Base-by-base conservation (phyloP, 2,888 invertebrate species). In the Neria commutata region DNA sequence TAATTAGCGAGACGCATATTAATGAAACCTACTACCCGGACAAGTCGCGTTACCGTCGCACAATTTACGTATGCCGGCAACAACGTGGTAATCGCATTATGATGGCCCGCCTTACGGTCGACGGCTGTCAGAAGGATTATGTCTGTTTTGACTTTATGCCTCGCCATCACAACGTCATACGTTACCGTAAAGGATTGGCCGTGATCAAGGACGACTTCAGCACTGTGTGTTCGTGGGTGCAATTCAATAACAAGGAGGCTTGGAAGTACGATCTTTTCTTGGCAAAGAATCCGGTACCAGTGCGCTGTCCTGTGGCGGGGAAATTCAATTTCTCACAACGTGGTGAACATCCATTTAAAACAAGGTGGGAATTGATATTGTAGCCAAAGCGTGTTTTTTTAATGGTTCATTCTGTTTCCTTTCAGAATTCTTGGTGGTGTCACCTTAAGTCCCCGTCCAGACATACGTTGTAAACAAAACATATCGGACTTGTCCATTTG, bases 401-500 rank as follows among this genome's bases (percentile, higher is more conserved):
- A 11, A 11, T 29, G 5, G 29, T 11, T 29, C 29, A 5, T 29
- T 29, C 29, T 29, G 29, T n/a, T 19, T 26, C 33, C 14, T 67
- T 68, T 5, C 26, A 81, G 98, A 80, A 97, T 98, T 72, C 85
- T 98, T 50, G 98, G 98, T 60, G 96, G 96, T 76, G 95, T 98
- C 0, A 98, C 98, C 0, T 83, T 94, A 57, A 92, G 94, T 75
- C 98, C 98, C 14, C 88, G 98, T 62, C 95, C 95, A 3, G 94
- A 94, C 77, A 89, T 94, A 58, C 91, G 92, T 77, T 98, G 98
- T 77, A 92, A 95, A 81, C 87, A 94, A 73, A 94, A 95, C 74
- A 94, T 96, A 64, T 95, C 97, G 0, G 97, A 98, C 81, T 90
- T 98, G 75, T 95, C 96, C 0, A 96, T 97, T 0, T 98, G 98